A percentile compares a stretch with the other conserved stretches of the same genome.
Conservation (phyloP, 2,113 vertebrate genomes). For the Ceratotherium simum region DNA sequence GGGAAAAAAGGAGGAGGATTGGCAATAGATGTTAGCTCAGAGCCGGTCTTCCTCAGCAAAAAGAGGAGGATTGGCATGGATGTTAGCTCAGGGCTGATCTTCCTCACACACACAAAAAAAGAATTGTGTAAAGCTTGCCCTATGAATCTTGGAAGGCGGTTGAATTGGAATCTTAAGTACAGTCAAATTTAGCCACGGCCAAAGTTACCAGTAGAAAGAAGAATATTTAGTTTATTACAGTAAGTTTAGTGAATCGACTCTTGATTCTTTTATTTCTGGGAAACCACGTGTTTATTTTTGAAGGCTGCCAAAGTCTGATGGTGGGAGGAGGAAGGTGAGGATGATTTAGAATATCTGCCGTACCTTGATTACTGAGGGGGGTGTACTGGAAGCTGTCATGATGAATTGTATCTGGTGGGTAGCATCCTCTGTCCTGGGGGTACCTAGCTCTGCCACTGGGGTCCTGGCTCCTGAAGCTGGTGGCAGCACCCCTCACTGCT, state of each 20-base stretch:
- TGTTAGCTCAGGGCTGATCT: no score
- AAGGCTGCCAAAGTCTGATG: background rate
- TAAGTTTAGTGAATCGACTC: background rate
- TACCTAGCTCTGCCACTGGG: background rate
- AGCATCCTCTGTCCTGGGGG: background rate
- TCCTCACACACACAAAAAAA: background rate
- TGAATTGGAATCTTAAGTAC: conserved; percentile 9
- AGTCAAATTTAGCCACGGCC: background rate
- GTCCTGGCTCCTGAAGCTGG: background rate
- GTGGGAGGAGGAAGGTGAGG: background rate
- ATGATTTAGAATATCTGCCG: background rate
- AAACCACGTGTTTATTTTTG: background rate
- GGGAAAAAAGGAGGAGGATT: no score
- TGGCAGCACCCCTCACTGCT: background rate
- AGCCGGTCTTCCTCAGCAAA: background rate
- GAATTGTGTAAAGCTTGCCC: background rate
- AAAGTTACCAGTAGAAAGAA: background rate
- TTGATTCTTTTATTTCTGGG: background rate
- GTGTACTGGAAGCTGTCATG: no score
- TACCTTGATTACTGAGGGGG: background rate
- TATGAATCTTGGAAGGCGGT: background rate
- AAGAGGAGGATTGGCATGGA: no score
- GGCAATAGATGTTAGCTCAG: background rate
- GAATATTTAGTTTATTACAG: background rate
- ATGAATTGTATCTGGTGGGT: background rate